phyloP scores from a whole-genome alignment of 2,888 invertebrate genomes.

The Bugulina stolonifera region DNA sequence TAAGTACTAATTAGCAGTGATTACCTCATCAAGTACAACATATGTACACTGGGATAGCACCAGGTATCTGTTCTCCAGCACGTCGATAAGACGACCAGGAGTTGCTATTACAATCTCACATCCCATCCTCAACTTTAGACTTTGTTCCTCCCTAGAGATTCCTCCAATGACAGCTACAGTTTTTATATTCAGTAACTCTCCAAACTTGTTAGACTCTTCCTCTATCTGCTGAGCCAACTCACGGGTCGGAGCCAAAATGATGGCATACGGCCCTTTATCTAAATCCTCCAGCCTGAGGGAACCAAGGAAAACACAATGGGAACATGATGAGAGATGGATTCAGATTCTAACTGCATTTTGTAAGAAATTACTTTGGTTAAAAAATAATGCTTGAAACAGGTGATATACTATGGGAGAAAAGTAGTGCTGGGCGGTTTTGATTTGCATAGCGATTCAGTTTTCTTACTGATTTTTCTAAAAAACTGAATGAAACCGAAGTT shows the following conservation, averaged over 20 bases:
- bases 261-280: constrained; percentile 86
- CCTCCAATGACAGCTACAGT: constrained; percentile 54
- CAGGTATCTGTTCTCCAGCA: constrained; percentile 92
- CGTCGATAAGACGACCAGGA: constrained; percentile 97
- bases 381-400: too few species aligned
- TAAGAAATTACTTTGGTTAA: too few species aligned
- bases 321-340: too few species aligned
- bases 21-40: constrained; percentile 65
- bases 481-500: too few species aligned
- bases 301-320: too few species aligned
- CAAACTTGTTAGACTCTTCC: constrained; percentile 96
- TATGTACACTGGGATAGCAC: constrained; percentile 96
- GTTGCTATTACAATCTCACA: constrained; percentile 99
- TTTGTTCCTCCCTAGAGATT: constrained; percentile 94
- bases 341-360: too few species aligned
- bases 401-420: too few species aligned
- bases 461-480: too few species aligned
- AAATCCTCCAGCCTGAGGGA: constrained; percentile 54
- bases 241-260: constrained; percentile 98
- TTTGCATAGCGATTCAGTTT: too few species aligned
- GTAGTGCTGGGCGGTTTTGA: too few species aligned
- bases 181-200: constrained; percentile 58
- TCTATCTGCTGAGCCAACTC: constrained; percentile 99
- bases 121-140: constrained; percentile 87
- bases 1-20: too few species aligned